Base-by-base conservation (phyloP, 2,113 vertebrate species). In the Atherinomorus stipes region DNA sequence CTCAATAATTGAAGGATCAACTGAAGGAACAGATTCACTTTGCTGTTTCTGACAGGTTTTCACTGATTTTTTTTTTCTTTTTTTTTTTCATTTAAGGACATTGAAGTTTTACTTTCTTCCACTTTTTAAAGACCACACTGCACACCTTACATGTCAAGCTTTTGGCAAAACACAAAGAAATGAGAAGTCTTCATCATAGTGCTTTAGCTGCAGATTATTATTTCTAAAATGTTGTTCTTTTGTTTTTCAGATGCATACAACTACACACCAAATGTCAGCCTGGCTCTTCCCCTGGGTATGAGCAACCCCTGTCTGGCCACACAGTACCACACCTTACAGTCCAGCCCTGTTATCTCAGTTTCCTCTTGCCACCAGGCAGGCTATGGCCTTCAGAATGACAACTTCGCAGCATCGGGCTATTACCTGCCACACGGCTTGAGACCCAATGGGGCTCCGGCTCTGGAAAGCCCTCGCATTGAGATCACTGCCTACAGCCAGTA, bases 401-500 rank as follows among this genome's bases (percentile, higher is more conserved):
- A 93, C 0, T 93, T 86, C 34, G 63, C 92, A 54, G 91, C 94
- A 19, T 76, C 95, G 0, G 91, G 95, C 40, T 99, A 97, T 79
- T 98, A 97, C 76, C 86, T 98, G 74, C 83, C 96, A 0, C 93
- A 95, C 0, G 89, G 89, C 58, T 54, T 95, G 53, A 92, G 96
- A 87, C 95, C 96, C 58, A 96, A 95, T 3, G 96, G 96, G 5
- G 95, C 95, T 8, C 96, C 95, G 0, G 85, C 96, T 0, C 85
- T 98, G 78, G 98, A 99, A 85, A 99, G 98, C 73, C 98, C 98
- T 1, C 95, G 98, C 40, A 99, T 99, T 19, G 98, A 99, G 92
- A 99, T 99, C 88, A 99, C 98, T 0, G 94, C 98, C 31, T 99
- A 97, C 83, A 91, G 92, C 88, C 97, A 95, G 74, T 96, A 96